phyloP scores from a whole-genome alignment of 2,113 vertebrate genomes.

The Xyliphius kryptos region DNA sequence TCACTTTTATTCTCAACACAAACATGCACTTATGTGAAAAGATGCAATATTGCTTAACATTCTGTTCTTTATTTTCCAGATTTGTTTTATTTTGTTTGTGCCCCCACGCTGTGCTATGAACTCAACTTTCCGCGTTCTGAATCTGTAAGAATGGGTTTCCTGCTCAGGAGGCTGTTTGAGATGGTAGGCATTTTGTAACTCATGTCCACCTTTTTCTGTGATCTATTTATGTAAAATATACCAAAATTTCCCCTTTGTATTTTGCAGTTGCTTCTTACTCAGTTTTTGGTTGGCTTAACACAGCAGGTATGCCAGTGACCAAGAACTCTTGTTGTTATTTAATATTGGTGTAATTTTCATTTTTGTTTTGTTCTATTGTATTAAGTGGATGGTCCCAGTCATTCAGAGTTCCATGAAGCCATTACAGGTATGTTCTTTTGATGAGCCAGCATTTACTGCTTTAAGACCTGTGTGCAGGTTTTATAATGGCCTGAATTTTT shows the following conservation, averaged over 20 bases:
- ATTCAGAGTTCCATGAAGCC: slow-evolving; percentile 92
- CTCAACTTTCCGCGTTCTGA: slow-evolving; percentile 85
- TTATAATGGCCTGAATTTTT: not conserved
- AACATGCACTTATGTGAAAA: not conserved
- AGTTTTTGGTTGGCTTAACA: slow-evolving; percentile 80
- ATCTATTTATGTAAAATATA: too few relatives aligned
- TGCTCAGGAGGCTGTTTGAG: slow-evolving; percentile 78
- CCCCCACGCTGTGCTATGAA: slow-evolving; percentile 85
- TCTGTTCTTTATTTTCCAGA: slow-evolving; percentile 55
- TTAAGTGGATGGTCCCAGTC: slow-evolving; percentile 86
- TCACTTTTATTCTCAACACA: too few relatives aligned
- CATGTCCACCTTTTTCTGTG: slow-evolving; percentile 13
- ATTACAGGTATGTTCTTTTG: slow-evolving; percentile 68
- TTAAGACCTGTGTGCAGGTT: too few relatives aligned
- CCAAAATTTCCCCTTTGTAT: not conserved
- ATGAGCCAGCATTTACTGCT: too few relatives aligned
- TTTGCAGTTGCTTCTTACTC: slow-evolving; percentile 78
- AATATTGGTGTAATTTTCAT: too few relatives aligned
- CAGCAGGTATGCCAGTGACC: slow-evolving; percentile 83
- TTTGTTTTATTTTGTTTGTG: slow-evolving; percentile 80
- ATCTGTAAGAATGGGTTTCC: slow-evolving; percentile 75
- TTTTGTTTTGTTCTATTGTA: slow-evolving; percentile 14
- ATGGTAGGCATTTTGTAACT: slow-evolving; percentile 68
- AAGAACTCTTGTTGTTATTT: too few relatives aligned
- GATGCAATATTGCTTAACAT: not conserved